phyloP scores from a whole-genome alignment of 2,113 vertebrate genomes.

The Labrus mixtus region DNA sequence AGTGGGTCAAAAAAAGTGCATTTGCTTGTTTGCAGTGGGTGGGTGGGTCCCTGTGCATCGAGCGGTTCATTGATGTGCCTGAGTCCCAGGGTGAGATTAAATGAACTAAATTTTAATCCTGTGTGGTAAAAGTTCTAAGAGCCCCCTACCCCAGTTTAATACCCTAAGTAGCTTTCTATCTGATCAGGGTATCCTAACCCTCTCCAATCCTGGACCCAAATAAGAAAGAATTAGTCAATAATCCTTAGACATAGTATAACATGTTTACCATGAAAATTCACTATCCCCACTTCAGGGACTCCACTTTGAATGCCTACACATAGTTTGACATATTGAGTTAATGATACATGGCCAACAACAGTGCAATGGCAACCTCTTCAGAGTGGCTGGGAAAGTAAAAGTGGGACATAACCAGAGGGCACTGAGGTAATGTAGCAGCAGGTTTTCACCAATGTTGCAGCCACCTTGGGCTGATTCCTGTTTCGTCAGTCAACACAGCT shows the following conservation, averaged over 20 bases:
- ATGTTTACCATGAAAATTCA: slow-evolving; percentile 30
- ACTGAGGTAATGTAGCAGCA: slow-evolving; percentile 41
- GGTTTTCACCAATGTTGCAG: slow-evolving; percentile 38
- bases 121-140: slow-evolving; percentile 62
- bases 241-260: slow-evolving; percentile 25
- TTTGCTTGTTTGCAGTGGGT: slow-evolving; percentile 23
- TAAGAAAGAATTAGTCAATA: slow-evolving; percentile 51
- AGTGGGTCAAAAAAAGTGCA: slow-evolving; percentile 23
- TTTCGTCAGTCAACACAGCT: slow-evolving; percentile 5
- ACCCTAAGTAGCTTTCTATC: slow-evolving; percentile 69
- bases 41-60: not conserved
- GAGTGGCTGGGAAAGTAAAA: slow-evolving; percentile 39
- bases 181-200: slow-evolving; percentile 62
- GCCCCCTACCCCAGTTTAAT: slow-evolving; percentile 68
- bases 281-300: not conserved
- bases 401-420: slow-evolving; percentile 57
- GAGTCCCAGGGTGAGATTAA: slow-evolving; percentile 61
- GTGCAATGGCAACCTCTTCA: slow-evolving; percentile 14
- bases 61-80: slow-evolving; percentile 29
- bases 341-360: slow-evolving; percentile 34
- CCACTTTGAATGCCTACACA: slow-evolving; percentile 21
- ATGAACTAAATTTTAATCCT: slow-evolving; percentile 68
- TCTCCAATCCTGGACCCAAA: slow-evolving; percentile 54
- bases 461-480: slow-evolving; percentile 17
- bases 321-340: slow-evolving; percentile 38